Evolutionary conservation across 2,888 invertebrate genomes (phyloP), one percentile per base, ranked within the genome.

Genomic region (Cephus spinipes): DNA sequence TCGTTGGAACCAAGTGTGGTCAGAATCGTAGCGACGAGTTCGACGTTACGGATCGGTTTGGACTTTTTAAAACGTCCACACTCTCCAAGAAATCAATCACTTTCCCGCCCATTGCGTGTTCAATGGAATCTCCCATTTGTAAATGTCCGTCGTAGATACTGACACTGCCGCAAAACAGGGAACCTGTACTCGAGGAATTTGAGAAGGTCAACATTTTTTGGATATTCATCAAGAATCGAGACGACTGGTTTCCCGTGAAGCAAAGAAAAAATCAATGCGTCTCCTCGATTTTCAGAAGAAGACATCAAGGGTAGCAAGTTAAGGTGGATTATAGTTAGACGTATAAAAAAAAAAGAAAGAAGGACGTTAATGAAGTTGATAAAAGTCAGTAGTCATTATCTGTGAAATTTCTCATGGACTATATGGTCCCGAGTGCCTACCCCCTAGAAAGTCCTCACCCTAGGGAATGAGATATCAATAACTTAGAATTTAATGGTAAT

Each of bases 401-500:
- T 55, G 40, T 55, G 71, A 71, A 31, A 33, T 71, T 71, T 71
- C 3, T 30, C 11, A 30, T 4, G 71, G 71, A 6, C 71, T 31
- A 30, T 71, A 32, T 33, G 30, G 32, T 11, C 6, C 12, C 31
- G 71, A 0, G 30, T 33, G 9, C 30, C 32, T 71, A 32, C 33
- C 33, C 74, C n/a, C 74, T 11, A 30, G 23, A 75, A 75, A n/a
- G 35, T 69, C 75, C 35, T 75, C 68, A n/a, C 35, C 35, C 74
- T 32, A 32, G 75, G 69, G 78, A 76, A 74, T 68, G 73, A 77
- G 77, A 68, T 75, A 69, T 76, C 81, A 81, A 85, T 86, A 86
- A 86, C 79, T 85, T 80, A 83, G 79, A 84, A 80, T 83, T 84
- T 86, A 84, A 82, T 78, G 75, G 79, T 80, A 69, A 78, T 74